Evolutionary conservation across 1,140 invertebrate species (phyloP).

Genomic region (Grapholita molesta): DNA sequence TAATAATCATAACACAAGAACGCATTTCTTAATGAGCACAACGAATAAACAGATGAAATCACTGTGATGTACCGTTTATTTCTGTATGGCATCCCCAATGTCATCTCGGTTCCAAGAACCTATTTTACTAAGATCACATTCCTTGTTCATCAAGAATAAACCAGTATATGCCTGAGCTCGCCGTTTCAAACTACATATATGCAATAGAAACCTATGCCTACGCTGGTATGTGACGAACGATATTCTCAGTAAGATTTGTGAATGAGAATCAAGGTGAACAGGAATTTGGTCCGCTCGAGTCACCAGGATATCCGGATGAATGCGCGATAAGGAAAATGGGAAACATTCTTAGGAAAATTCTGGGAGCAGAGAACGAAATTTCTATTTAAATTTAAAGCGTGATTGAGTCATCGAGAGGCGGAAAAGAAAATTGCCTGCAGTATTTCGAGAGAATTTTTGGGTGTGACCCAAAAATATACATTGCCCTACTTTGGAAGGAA

Average conservation of each 20-base stretch:
- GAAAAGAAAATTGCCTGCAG: not conserved
- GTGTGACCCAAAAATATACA: not conserved
- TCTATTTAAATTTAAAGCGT: not conserved
- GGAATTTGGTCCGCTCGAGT: not conserved
- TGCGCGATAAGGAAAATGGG: conserved; percentile 8
- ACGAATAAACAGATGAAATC: conserved; percentile 30
- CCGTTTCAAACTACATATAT: not conserved
- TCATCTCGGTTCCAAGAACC: conserved; percentile 39
- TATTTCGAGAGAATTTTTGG: not conserved
- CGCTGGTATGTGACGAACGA: not conserved
- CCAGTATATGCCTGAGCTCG: not conserved
- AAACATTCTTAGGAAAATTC: conserved; percentile 4
- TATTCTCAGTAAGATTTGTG: not conserved
- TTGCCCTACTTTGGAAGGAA: not conserved
- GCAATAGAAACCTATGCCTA: not conserved
- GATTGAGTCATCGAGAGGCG: not conserved
- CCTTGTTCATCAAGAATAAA: not conserved
- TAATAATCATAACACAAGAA: not conserved
- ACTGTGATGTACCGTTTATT: conserved; percentile 42
- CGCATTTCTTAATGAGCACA: not conserved
- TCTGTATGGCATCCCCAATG: conserved; percentile 37
- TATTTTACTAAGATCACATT: not conserved
- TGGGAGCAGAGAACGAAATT: not conserved
- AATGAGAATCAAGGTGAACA: not conserved
- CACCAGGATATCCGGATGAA: conserved; percentile 3